Evolutionary conservation across 2,888 invertebrate genomes (phyloP).

Genomic region (Brenthis hecate): DNA sequence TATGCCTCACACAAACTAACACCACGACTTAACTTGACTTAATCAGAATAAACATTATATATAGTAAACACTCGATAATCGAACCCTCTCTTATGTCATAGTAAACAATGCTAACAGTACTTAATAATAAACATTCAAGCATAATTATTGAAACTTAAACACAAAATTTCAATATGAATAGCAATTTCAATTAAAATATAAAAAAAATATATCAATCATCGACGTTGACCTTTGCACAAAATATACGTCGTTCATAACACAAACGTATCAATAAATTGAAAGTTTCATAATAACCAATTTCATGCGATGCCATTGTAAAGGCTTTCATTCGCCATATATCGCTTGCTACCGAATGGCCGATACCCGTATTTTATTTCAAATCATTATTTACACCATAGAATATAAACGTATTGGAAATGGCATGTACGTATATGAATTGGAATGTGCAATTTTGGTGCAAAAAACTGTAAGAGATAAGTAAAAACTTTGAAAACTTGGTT

Average conservation of each 20-base stretch:
- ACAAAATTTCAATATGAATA: not conserved
- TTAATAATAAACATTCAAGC: too few species aligned
- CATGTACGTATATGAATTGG: not conserved
- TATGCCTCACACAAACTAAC: too few species aligned
- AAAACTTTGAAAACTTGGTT: too few species aligned
- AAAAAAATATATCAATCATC: not conserved
- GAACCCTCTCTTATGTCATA: too few species aligned
- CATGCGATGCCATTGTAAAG: constrained; percentile 32
- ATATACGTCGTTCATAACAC: not conserved
- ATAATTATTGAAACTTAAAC: not conserved
- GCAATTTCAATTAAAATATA: not conserved
- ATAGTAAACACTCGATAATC: too few species aligned
- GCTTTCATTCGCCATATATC: constrained; percentile 28
- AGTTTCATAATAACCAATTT: constrained; percentile 38
- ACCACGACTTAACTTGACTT: too few species aligned
- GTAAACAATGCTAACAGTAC: too few species aligned
- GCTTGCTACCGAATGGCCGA: constrained; percentile 29
- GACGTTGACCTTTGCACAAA: constrained; percentile 1
- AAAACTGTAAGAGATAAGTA: too few species aligned
- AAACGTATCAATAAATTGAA: constrained; percentile 22
- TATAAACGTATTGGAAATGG: constrained; percentile 8
- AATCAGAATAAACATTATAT: too few species aligned
- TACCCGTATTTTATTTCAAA: constrained; percentile 30
- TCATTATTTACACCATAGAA: constrained; percentile 34
- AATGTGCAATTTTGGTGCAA: too few species aligned